These are phyloP conservation scores for Macrophya annulata DNA, from an alignment of 2,888 invertebrate species.

Conservation along the genomic window DNA sequence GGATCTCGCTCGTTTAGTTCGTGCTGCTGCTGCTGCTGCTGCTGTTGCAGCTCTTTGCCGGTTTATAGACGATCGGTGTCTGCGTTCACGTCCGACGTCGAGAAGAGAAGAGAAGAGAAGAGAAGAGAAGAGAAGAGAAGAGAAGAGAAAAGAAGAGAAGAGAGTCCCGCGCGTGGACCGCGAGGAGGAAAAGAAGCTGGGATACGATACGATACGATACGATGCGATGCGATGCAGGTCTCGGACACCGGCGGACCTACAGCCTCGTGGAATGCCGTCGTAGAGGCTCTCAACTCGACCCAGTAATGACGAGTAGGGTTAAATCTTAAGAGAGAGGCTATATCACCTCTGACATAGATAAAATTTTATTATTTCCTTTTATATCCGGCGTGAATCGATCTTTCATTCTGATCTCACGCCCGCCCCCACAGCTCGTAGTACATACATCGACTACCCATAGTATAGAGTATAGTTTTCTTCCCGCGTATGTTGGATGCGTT, in stretches of 20 bases:
- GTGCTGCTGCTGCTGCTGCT: neutral
- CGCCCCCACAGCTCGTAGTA: neutral
- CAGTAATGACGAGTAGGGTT: conserved; percentile 65
- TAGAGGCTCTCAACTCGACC: conserved; percentile 79
- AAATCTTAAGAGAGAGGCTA: neutral
- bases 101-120: conserved; percentile 46
- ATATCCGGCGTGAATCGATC: conserved; percentile 10
- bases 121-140: no score
- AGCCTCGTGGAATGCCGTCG: conserved; percentile 78
- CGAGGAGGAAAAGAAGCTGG: conserved; percentile 31
- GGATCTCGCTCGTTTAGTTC: conserved; percentile 31
- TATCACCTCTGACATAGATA: neutral
- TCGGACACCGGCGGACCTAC: conserved; percentile 71
- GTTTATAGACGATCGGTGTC: conserved; percentile 60
- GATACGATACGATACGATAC: conserved; percentile 54
- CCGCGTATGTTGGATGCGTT: neutral
- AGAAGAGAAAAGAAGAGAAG: conserved; percentile 52
- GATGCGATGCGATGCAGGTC: conserved; percentile 58
- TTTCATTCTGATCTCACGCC: conserved; percentile 22
- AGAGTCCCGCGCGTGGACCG: conserved; percentile 68
- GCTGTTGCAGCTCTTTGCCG: neutral
- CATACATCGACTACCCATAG: neutral
- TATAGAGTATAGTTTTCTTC: neutral
- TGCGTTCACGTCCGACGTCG: conserved; percentile 65
- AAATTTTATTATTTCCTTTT: neutral